phyloP scores from a whole-genome alignment of 1,140 invertebrate genomes.

The Steinernema khuongi region DNA sequence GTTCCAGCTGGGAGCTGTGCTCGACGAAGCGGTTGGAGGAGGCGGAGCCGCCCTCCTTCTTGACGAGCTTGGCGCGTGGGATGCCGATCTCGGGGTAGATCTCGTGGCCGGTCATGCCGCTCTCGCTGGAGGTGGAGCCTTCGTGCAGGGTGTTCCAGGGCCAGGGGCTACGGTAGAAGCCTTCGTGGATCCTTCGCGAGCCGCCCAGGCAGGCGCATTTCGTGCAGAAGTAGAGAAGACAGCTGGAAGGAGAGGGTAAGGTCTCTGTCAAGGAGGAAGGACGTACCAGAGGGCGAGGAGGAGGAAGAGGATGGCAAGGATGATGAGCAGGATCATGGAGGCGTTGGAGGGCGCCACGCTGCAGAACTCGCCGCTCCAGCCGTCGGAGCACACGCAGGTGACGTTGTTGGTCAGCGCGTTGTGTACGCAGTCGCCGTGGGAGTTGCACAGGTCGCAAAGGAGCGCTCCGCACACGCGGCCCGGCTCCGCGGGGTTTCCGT shows the following conservation, averaged over 20 bases:
- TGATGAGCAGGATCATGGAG: conserved; percentile 47
- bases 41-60: conserved; percentile 30
- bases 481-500: conserved; percentile 51
- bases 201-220: conserved; percentile 55
- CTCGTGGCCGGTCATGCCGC: conserved; percentile 48
- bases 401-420: conserved; percentile 54
- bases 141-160: conserved; percentile 55
- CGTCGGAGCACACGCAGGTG: conserved; percentile 55
- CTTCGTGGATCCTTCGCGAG: conserved; percentile 21
- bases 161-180: conserved; percentile 41
- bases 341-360: conserved; percentile 51
- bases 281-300: conserved; percentile 51
- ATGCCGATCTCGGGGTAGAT: conserved; percentile 55
- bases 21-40: conserved; percentile 17
- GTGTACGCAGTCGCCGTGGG: conserved; percentile 55
- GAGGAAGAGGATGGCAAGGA: conserved; percentile 53
- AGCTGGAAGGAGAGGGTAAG: conserved; percentile 39
- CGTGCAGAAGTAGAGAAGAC: conserved; percentile 52
- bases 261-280: background rate
- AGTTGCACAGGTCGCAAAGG: conserved; percentile 58
- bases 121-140: conserved; percentile 54
- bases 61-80: conserved; percentile 57
- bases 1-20: conserved; percentile 36
- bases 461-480: conserved; percentile 50
- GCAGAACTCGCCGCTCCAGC: conserved; percentile 52